These are phyloP conservation scores for Psophia crepitans DNA, from an alignment of 2,113 vertebrate genomes.

Conservation along the genomic window DNA sequence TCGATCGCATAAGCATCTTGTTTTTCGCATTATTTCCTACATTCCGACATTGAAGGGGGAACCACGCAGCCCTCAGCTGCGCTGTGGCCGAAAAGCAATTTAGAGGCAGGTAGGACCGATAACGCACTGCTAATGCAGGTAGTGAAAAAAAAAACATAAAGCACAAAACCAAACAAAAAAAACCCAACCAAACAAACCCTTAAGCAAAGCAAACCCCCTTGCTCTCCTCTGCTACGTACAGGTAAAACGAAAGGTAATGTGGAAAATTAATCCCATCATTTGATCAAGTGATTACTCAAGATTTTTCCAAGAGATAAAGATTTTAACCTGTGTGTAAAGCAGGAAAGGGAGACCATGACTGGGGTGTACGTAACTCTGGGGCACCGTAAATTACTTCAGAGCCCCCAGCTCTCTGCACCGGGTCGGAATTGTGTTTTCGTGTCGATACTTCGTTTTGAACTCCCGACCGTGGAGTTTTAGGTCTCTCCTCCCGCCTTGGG, in stretches of 20 bases:
- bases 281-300: background rate
- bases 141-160: no score
- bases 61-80: background rate
- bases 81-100: background rate
- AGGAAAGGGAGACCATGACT: background rate
- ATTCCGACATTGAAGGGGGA: background rate
- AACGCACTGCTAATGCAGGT: accelerated
- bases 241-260: background rate
- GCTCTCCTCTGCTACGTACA: background rate
- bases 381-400: background rate
- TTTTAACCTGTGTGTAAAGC: background rate
- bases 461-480: background rate
- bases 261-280: background rate
- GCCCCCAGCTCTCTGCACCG: accelerated
- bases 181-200: background rate
- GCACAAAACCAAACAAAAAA: no score
- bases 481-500: background rate
- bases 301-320: background rate
- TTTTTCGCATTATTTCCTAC: background rate
- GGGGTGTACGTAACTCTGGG: background rate
- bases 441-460: background rate
- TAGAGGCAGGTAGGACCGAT: background rate
- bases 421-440: accelerated
- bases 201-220: background rate
- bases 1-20: background rate